Conservation (phyloP, 2,797 vertebrate species). For the Furcifer pardalis region DNA sequence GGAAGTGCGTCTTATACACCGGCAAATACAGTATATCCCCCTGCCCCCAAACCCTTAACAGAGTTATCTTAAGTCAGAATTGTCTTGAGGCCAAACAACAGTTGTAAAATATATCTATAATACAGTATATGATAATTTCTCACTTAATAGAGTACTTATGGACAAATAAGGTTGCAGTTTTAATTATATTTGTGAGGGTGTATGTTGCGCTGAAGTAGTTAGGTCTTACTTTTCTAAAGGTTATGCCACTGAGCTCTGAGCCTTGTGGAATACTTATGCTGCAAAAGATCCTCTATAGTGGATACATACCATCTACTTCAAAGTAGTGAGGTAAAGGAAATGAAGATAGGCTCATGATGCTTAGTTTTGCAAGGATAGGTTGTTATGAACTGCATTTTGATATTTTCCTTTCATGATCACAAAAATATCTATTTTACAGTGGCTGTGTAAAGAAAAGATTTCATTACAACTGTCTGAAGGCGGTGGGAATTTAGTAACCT, state of each 20-base stretch:
- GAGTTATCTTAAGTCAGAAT: too few species aligned
- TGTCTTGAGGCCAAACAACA: too few species aligned
- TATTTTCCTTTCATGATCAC: constrained; percentile 43
- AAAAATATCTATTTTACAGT: constrained; percentile 51
- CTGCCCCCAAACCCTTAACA: too few species aligned
- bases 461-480: constrained; percentile 70
- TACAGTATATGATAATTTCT: neutral
- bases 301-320: neutral
- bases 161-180: constrained; percentile 13
- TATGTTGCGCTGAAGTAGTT: neutral
- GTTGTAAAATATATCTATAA: too few species aligned
- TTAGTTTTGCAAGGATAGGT: constrained; percentile 36
- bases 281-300: neutral
- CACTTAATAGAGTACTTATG: constrained; percentile 39
- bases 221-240: neutral
- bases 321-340: neutral
- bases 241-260: neutral
- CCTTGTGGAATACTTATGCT: neutral
- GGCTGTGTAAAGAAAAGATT: constrained; percentile 67
- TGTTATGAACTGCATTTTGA: constrained; percentile 16
- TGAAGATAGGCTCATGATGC: constrained; percentile 15
- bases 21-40: too few species aligned
- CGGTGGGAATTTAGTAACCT: constrained; percentile 73
- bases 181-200: neutral
- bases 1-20: too few species aligned